phyloP scores from a whole-genome alignment of 2,888 invertebrate species.

The Hecatera dysodea region DNA sequence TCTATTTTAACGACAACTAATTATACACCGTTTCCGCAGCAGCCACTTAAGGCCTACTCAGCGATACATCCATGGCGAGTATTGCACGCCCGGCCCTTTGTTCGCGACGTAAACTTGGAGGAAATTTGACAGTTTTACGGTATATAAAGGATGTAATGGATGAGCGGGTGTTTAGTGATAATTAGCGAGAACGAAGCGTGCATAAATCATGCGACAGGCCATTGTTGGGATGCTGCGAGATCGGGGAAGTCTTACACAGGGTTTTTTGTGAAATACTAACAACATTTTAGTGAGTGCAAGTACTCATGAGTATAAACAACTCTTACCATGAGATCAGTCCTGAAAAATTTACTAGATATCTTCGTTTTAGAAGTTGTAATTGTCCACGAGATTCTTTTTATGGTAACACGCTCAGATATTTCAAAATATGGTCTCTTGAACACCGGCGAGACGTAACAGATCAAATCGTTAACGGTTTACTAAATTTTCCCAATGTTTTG shows the following conservation, averaged over 20 bases:
- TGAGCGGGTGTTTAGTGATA: slow-evolving; percentile 78
- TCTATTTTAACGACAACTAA: slow-evolving; percentile 68
- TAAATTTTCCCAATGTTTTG: too few species aligned
- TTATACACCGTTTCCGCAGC: slow-evolving; percentile 57
- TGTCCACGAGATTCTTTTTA: too few species aligned
- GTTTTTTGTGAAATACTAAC: slow-evolving; percentile 27
- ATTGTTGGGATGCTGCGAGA: slow-evolving; percentile 65
- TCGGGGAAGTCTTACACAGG: slow-evolving; percentile 31
- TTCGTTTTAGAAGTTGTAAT: too few species aligned
- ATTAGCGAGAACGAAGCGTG: slow-evolving; percentile 73
- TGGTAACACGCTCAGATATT: too few species aligned
- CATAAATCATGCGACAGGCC: slow-evolving; percentile 75
- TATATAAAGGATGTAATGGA: slow-evolving; percentile 74
- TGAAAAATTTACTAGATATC: too few species aligned
- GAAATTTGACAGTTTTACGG: slow-evolving; percentile 75
- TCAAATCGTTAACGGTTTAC: too few species aligned
- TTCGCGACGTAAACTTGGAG: slow-evolving; percentile 65
- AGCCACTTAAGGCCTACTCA: slow-evolving; percentile 66
- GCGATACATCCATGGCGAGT: slow-evolving; percentile 66
- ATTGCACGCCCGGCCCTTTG: slow-evolving; percentile 62
- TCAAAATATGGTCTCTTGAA: too few species aligned
- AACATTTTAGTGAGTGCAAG: not conserved
- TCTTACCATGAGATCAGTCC: too few species aligned
- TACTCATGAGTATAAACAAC: too few species aligned
- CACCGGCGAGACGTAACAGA: too few species aligned